Conservation (phyloP, 1,140 invertebrate species). For the Oedothorax gibbosus region DNA sequence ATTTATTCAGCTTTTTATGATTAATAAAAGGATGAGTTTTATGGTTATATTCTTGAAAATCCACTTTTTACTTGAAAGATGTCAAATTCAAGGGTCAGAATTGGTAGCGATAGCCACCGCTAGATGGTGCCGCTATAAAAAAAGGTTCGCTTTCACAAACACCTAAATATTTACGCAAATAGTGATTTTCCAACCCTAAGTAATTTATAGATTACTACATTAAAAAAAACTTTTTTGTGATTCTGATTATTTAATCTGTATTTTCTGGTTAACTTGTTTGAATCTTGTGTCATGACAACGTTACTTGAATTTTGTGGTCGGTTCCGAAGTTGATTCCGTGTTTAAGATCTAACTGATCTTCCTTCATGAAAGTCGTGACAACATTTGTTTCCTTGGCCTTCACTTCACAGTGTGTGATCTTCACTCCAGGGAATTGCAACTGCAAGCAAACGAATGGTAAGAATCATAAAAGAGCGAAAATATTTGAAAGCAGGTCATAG, state of each 20-base stretch:
- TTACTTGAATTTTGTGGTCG: slow-evolving; percentile 38
- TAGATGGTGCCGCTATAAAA: no score
- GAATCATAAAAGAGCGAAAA: no score
- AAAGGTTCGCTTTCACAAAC: no score
- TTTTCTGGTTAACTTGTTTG: not conserved
- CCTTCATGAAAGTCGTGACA: slow-evolving; percentile 44
- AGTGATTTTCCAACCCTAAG: not conserved
- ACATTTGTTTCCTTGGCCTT: slow-evolving; percentile 48
- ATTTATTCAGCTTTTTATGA: no score
- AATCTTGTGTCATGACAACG: no score
- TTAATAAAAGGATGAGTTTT: no score
- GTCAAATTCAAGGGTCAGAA: no score
- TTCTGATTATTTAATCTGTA: not conserved
- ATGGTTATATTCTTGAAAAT: no score
- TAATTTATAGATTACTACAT: not conserved
- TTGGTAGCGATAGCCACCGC: no score
- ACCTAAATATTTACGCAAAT: no score
- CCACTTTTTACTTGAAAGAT: no score
- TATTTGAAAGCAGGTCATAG: no score
- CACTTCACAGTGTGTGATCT: slow-evolving; percentile 9
- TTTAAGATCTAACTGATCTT: slow-evolving; percentile 33
- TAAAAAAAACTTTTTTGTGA: not conserved
- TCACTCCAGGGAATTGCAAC: slow-evolving; percentile 44
- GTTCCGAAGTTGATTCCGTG: slow-evolving; percentile 42
- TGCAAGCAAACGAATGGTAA: not conserved